Base-by-base conservation (phyloP, 1,140 invertebrate genomes). In the Agraylea sexmaculata region DNA sequence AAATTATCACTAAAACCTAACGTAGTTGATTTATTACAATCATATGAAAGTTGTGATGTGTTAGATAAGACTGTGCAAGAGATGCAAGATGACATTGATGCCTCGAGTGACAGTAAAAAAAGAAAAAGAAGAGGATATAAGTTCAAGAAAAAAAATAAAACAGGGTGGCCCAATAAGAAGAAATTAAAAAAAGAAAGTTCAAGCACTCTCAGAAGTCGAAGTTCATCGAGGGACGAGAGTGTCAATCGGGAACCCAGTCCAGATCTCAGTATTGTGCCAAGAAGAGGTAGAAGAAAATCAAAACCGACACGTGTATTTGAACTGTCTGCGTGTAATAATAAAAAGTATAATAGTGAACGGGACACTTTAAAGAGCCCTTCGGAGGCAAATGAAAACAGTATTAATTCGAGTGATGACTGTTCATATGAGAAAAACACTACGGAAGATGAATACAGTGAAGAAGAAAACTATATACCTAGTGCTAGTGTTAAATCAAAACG, bases 141-240 rank as follows among this genome's bases (percentile, higher is more conserved):
- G 37, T 62, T 64, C 45, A 66, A 66, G 53, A 66, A 66, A 55
- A 68, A 65, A 55, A 68, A 68, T 42, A 53, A 55, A 35, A 68
- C 65, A 0, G 65, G 65, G 3, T 68, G 65, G 65, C 65, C 65
- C 2, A 62, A 49, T 41, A 66, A 66, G 45, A 64, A 51, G 47
- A 62, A 59, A 44, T 62, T 58, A 25, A 46, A 46, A 20, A 34
- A 63, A 59, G 42, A 46, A 36, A 31, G 57, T 56, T 2, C 44
- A 55, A 21, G 29, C 20, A 19, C 36, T 4, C 46, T 46, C 4
- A 54, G 46, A 47, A 64, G 61, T 37, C 37, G 50, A 4, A 56
- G 61, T 27, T 50, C 47, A 8, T 44, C 34, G 16, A 54, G 58
- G 23, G 48, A 51, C 10, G 55, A 52, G 7, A 59, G 57, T 35